Evolutionary conservation across 1,140 invertebrate genomes (phyloP), one percentile per base, ranked within the genome.

Genomic region (Calephelis nemesis): DNA sequence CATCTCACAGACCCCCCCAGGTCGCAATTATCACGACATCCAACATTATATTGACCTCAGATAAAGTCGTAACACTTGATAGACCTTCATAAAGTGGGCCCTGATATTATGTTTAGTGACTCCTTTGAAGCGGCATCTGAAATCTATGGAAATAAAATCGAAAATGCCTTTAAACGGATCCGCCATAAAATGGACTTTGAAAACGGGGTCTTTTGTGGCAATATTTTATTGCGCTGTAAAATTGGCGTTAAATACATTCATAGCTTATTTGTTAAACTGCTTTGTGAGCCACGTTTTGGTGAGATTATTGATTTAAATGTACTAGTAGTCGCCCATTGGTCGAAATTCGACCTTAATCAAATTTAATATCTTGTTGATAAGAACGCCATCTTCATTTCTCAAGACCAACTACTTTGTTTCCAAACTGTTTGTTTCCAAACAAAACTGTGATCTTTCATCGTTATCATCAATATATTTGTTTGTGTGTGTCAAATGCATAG

Each of bases 121-220:
- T 54, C 19, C 50, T 54, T 19, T n/a, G 50, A 54, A 54, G 9
- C 15, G 19, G 4, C 50, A 19, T 54, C 50, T 9, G 15, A 54
- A 54, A 54, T 54, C 15, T 54, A 54, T 19, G 48, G 62, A 69
- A 71, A 74, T 75, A 77, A 77, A 79, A 79, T 73, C 65, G 67
- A 69, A 75, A 69, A 69, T 52, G 64, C 48, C 65, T 62, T 73
- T 79, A 72, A 78, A 72, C 64, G 64, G 47, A 50, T 15, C 15
- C 60, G 64, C 68, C 48, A 76, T 80, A 72, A 80, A 74, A 67
- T 73, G 73, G 73, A 71, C 74, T 76, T 77, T 76, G 74, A 76
- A 75, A 79, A 78, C 70, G 65, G 63, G 69, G 70, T 62, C 67
- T 68, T 73, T 75, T 70, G 70, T 63, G 76, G 68, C 63, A 63